Evolutionary conservation across 2,113 vertebrate species (phyloP).

Genomic region (Agapornis roseicollis): DNA sequence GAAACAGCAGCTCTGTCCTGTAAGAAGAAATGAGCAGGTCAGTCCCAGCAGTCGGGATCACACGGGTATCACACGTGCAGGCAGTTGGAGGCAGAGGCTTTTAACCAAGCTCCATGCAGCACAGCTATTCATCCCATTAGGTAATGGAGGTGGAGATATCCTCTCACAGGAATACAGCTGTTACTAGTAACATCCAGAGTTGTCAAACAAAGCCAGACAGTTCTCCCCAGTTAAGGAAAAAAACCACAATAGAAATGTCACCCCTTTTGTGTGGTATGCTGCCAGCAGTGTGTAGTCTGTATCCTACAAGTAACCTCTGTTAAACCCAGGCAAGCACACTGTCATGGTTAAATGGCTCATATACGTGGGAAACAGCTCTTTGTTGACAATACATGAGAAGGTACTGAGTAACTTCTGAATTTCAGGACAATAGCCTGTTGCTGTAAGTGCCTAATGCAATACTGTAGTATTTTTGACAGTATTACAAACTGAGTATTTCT

Average conservation of each 20-base stretch:
- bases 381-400: fast-evolving
- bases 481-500: not conserved
- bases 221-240: not conserved
- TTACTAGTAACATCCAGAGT: not conserved
- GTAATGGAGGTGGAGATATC: not conserved
- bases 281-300: fast-evolving
- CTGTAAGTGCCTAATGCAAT: not conserved
- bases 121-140: not conserved
- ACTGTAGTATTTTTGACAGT: not conserved
- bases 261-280: fast-evolving
- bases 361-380: not conserved
- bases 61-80: fast-evolving
- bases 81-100: not conserved
- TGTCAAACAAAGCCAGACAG: not conserved
- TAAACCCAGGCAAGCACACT: fast-evolving
- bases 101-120: not conserved
- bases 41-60: not conserved
- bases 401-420: not conserved
- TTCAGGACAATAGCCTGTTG: not conserved
- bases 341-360: not conserved
- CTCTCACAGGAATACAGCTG: not conserved
- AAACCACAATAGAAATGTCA: fast-evolving
- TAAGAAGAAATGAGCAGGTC: not conserved
- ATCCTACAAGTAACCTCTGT: not conserved
- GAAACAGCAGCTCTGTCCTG: constrained; percentile 87